Evolutionary conservation across 2,888 invertebrate genomes (phyloP).

Genomic region (Buathra laborator): DNA sequence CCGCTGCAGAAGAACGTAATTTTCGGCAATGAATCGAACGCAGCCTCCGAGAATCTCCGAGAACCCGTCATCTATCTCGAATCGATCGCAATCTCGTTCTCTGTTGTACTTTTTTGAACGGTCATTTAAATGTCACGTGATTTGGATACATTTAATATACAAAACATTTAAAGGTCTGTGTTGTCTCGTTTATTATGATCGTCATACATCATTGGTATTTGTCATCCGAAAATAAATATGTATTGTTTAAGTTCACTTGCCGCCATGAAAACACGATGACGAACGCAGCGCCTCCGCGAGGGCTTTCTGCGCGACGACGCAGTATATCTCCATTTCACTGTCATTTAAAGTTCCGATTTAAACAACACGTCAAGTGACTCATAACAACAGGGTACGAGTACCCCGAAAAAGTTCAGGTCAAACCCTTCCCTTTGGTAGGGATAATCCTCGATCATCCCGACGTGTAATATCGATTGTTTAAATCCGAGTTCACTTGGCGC

Average conservation of each 20-base stretch:
- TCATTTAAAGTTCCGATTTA: neutral
- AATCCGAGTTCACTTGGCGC: neutral
- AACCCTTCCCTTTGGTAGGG: neutral
- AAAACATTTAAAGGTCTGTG: neutral
- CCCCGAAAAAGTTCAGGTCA: neutral
- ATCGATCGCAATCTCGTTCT: neutral
- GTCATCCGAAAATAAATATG: neutral
- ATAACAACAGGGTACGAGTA: neutral
- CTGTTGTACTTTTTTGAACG: neutral
- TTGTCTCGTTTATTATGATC: neutral
- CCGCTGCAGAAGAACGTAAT: neutral
- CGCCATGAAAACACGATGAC: constrained; percentile 11
- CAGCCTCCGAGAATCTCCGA: constrained; percentile 13
- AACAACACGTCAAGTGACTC: neutral
- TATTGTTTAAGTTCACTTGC: neutral
- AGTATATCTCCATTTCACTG: neutral
- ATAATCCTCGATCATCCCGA: neutral
- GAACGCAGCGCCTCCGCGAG: neutral
- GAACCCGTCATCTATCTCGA: neutral
- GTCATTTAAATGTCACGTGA: neutral
- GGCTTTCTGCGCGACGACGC: neutral
- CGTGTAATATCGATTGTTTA: neutral
- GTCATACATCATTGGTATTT: neutral
- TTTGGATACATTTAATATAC: neutral
- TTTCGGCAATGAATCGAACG: constrained; percentile 1